Conservation (phyloP, 2,797 vertebrate genomes). For the Iguana delicatissima region DNA sequence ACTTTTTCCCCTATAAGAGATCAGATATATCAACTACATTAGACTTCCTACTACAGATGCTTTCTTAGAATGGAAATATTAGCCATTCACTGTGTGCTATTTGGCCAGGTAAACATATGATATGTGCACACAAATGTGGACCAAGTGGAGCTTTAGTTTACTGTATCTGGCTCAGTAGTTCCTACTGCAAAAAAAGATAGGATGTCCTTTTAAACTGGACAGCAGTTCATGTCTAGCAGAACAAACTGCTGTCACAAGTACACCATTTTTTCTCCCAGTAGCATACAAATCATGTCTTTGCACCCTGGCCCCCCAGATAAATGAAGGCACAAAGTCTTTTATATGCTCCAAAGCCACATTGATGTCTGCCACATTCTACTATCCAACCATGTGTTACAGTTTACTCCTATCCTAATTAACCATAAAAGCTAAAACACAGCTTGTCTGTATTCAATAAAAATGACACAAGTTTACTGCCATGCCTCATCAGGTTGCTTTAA, state of each 20-base stretch:
- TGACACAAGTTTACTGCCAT: background rate
- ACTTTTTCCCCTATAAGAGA: conserved; percentile 1
- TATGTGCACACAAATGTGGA: no score
- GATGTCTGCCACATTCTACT: conserved; percentile 26
- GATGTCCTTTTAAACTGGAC: background rate
- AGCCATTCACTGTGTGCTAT: conserved; percentile 23
- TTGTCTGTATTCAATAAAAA: conserved; percentile 64
- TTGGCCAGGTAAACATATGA: background rate
- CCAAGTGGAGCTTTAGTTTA: background rate
- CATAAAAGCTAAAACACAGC: conserved; percentile 35
- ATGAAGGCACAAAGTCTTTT: conserved; percentile 53
- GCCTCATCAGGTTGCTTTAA: conserved; percentile 29
- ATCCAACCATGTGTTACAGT: background rate
- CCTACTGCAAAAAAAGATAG: background rate
- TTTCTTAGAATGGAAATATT: conserved; percentile 52
- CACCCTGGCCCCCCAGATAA: background rate
- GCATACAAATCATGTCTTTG: background rate
- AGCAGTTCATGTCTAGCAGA: background rate
- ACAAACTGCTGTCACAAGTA: background rate
- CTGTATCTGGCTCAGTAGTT: background rate
- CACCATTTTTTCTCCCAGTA: background rate
- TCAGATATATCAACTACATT: background rate
- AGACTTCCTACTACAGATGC: conserved; percentile 37
- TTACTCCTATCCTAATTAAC: conserved; percentile 53
- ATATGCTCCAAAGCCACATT: background rate